These are phyloP conservation scores for Leptinotarsa haldemani DNA, from an alignment of 2,888 invertebrate genomes.

Conservation along the genomic window DNA sequence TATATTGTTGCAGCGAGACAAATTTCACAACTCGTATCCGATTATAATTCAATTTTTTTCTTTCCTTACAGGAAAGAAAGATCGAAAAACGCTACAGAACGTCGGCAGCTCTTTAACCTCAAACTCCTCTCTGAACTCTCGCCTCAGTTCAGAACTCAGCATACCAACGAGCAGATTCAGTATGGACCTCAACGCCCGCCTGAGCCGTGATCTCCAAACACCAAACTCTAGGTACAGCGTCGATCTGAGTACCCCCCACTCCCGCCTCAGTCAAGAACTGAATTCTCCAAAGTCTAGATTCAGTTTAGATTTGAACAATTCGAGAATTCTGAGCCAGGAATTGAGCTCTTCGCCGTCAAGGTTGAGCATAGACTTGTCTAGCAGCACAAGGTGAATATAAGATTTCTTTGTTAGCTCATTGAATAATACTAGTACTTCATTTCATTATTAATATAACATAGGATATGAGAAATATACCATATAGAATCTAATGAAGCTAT, in stretches of 20 bases:
- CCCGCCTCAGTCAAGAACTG: constrained; percentile 69
- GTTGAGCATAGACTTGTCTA: constrained; percentile 59
- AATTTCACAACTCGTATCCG: no score
- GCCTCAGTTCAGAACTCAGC: constrained; percentile 74
- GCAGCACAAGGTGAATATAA: constrained; percentile 48
- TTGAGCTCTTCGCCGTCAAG: constrained; percentile 61
- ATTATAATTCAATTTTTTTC: no score
- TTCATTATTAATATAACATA: no score
- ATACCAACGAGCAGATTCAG: constrained; percentile 72
- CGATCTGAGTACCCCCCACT: constrained; percentile 75
- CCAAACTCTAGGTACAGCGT: constrained; percentile 77
- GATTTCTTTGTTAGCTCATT: no score
- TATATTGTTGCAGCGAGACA: no score
- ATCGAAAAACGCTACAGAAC: constrained; percentile 75
- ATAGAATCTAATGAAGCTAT: no score
- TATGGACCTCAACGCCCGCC: constrained; percentile 65
- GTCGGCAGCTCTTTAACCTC: constrained; percentile 69
- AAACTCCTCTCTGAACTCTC: constrained; percentile 72
- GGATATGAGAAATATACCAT: no score
- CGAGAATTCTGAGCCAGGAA: constrained; percentile 60
- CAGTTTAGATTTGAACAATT: constrained; percentile 72
- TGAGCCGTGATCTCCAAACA: constrained; percentile 70
- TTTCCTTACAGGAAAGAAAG: constrained; percentile 64
- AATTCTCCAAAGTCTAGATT: constrained; percentile 72
- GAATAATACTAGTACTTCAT: no score